Percentiles rank a stretch among this genome's conserved stretches.
phyloP scores from a whole-genome alignment of 2,113 vertebrate genomes.

The Ginglymostoma cirratum region DNA sequence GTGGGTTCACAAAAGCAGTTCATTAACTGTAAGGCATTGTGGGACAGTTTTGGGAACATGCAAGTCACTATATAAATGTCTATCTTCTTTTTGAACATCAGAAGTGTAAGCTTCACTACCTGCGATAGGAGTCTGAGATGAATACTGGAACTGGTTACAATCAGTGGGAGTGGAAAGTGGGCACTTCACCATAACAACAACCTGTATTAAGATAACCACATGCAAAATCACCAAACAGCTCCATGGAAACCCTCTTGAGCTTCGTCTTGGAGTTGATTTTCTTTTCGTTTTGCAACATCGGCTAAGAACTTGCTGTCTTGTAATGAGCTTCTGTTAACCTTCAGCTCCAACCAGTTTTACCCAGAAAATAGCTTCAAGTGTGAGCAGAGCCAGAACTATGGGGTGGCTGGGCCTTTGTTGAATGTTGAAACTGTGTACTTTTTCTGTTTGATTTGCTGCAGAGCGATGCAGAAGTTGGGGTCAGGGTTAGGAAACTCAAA shows the following conservation, averaged over 20 bases:
- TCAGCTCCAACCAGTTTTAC: neutral
- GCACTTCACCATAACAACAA: neutral
- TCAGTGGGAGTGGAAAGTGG: too few species aligned
- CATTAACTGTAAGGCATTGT: too few species aligned
- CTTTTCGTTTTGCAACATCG: neutral
- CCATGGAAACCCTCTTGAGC: neutral
- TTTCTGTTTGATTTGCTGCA: too few species aligned
- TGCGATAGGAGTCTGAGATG: neutral
- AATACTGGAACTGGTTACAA: too few species aligned
- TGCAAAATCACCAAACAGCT: neutral
- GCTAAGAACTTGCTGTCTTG: neutral
- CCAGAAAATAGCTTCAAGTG: neutral
- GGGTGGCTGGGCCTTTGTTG: neutral
- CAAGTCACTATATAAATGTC: too few species aligned
- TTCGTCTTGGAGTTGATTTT: neutral
- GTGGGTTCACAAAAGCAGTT: too few species aligned
- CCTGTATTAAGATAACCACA: neutral
- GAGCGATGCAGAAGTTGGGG: too few species aligned
- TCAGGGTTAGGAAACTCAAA: too few species aligned
- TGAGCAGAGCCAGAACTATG: neutral
- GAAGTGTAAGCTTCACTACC: neutral
- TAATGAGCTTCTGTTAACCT: neutral
- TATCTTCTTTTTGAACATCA: too few species aligned
- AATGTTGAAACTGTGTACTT: neutral
- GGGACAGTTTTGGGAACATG: too few species aligned